Percentiles rank a stretch among this genome's conserved stretches.
These are phyloP conservation scores for Nysson spinosus DNA, from an alignment of 2,888 invertebrate species.

Conservation along the genomic window DNA sequence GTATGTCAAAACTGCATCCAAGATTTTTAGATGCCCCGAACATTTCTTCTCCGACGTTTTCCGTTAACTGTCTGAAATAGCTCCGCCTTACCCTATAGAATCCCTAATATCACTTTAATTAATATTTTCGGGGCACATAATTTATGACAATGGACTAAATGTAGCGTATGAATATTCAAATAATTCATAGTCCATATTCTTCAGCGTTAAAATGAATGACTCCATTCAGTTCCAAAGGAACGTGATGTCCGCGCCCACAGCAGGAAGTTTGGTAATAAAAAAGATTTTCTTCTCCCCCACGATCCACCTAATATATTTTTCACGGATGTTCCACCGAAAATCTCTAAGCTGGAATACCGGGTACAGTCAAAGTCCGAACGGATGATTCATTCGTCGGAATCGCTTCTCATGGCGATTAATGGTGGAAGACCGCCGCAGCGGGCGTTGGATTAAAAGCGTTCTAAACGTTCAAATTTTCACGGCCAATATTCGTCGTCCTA, in stretches of 20 bases:
- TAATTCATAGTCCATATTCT: no score
- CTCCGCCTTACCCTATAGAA: no score
- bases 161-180: no score
- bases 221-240: no score
- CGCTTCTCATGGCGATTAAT: slow-evolving; percentile 63
- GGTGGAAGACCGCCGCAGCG: slow-evolving; percentile 46
- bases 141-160: no score
- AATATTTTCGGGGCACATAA: no score
- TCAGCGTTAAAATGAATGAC: no score
- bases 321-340: slow-evolving; percentile 40
- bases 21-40: no score
- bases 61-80: no score
- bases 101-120: no score
- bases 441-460: slow-evolving; percentile 59
- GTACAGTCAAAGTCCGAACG: slow-evolving; percentile 34
- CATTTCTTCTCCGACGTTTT: no score
- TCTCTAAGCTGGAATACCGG: slow-evolving; percentile 25
- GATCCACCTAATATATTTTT: slow-evolving; percentile 43
- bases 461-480: slow-evolving; percentile 68
- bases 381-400: slow-evolving; percentile 60
- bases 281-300: slow-evolving; percentile 12
- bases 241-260: background rate
- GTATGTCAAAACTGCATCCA: no score
- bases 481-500: slow-evolving; percentile 61
- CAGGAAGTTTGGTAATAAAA: background rate